Base-by-base conservation (phyloP, 2,888 invertebrate species). In the Platycheirus rosarum region DNA sequence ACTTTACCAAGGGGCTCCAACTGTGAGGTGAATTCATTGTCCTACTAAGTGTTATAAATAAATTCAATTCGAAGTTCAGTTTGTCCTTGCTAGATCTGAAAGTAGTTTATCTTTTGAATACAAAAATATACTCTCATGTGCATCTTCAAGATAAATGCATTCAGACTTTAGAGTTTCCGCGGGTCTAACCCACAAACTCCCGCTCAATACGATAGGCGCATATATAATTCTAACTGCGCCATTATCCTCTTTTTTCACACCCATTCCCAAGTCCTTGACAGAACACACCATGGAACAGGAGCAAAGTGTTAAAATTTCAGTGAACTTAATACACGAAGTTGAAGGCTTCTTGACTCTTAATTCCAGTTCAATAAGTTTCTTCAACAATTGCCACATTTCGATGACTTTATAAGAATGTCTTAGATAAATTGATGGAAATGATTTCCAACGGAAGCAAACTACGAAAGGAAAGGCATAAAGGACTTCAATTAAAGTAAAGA, bases 351-450 rank as follows among this genome's bases (percentile, higher is more conserved):
- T 48, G 40, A 51, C 26, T 57, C 40, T 13, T 68, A 51, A 48
- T 57, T 60, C 42, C 66, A 74, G 40, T 44, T 60, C 42, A 46
- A 26, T 46, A 51, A 26, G 23, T 55, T 46, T 29, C 20, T 26
- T 44, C 37, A 76, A 44, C 51, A 69, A 62, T 69, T 76, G 75
- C 42, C 23, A 60, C 37, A 53, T 29, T 40, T 53, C 65, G 44
- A 48, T 49, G 40, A 32, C 32, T 29, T 35, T 1, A n/a, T n/a
- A 42, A 37, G 13, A 32, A 48, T 66, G 37, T 13, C 35, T 14
- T 20, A 18, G 46, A 26, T 65, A 53, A 65, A 51, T 49, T 32
- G 23, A 35, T n/a, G 29, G 29, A 46, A 49, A 60, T 40, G 49
- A 57, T 70, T 70, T 32, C 49, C 1, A 7, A 65, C 18, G 32